phyloP scores from a whole-genome alignment of 2,888 invertebrate genomes.

The Corythucha ciliata region DNA sequence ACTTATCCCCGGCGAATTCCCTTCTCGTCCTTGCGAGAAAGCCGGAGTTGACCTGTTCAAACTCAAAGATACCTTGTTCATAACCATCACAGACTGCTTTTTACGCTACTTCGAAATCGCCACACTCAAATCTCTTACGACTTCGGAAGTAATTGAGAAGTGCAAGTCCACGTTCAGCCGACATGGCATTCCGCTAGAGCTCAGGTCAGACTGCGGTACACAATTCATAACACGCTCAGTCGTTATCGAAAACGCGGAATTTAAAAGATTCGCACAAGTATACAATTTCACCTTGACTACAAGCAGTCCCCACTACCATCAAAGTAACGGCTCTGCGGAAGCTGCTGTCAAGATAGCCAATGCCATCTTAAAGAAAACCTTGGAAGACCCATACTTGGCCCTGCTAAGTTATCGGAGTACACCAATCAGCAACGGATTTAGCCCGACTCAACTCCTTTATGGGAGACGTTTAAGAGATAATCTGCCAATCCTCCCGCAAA shows the following conservation, averaged over 20 bases:
- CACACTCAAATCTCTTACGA: slow-evolving; percentile 6
- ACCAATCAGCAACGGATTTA: slow-evolving; percentile 7
- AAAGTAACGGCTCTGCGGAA: slow-evolving; percentile 14
- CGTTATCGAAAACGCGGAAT: slow-evolving; percentile 5
- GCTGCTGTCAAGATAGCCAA: slow-evolving; percentile 16
- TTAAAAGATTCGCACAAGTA: slow-evolving; percentile 5
- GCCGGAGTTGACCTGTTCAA: slow-evolving; percentile 13
- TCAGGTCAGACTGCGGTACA: slow-evolving; percentile 6
- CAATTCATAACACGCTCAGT: no score
- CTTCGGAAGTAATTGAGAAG: slow-evolving; percentile 3
- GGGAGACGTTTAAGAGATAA: slow-evolving; percentile 1
- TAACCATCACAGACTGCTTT: slow-evolving; percentile 11
- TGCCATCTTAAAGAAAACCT: slow-evolving; percentile 12
- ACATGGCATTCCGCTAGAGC: slow-evolving; percentile 5
- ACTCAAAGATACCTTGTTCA: slow-evolving; percentile 9
- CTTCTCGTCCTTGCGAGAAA: slow-evolving; percentile 18
- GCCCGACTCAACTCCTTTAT: slow-evolving; percentile 14
- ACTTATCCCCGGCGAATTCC: slow-evolving; percentile 11
- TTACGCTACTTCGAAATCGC: slow-evolving; percentile 17
- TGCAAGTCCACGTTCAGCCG: neutral
- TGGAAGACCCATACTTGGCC: neutral
- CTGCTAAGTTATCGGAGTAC: slow-evolving; percentile 7
- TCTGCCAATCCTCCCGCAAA: no score
- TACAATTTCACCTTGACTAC: slow-evolving; percentile 2
- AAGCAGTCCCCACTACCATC: slow-evolving; percentile 12